Conservation (phyloP, 2,113 vertebrate genomes). For the Dasyprocta punctata region DNA sequence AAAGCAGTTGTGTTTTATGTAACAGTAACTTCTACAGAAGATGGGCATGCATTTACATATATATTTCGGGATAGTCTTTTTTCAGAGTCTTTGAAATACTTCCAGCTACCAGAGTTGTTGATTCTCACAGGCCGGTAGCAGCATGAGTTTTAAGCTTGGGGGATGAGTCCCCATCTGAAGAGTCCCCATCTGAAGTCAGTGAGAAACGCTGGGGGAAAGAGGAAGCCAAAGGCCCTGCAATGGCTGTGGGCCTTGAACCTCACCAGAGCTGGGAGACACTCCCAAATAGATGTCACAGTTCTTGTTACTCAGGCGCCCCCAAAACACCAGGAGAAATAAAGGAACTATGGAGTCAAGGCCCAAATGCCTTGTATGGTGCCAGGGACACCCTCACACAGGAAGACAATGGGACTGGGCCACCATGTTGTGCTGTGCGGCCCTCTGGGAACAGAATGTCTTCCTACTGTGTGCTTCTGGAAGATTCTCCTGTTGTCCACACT, state of each 20-base stretch:
- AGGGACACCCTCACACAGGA: neutral
- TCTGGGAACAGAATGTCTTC: neutral
- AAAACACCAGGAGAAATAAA: neutral
- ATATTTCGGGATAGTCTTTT: neutral
- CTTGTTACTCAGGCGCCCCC: neutral
- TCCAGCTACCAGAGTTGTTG: neutral
- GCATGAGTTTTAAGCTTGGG: neutral
- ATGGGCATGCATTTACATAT: neutral
- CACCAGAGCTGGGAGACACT: neutral
- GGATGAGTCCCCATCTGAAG: neutral
- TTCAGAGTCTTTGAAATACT: constrained; percentile 19
- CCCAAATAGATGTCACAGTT: neutral
- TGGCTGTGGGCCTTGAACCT: neutral
- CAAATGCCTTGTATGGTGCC: neutral
- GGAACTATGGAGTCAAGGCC: neutral
- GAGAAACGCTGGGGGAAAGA: neutral
- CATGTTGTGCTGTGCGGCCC: neutral
- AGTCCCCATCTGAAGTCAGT: neutral
- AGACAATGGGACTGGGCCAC: neutral
- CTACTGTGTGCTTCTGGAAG: neutral
- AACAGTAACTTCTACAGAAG: neutral
- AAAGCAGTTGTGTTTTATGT: neutral
- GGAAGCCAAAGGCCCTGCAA: neutral
- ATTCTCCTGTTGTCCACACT: neutral
- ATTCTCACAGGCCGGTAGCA: neutral